These are phyloP conservation scores for Troides helena DNA, from an alignment of 2,888 invertebrate species.

Conservation along the genomic window DNA sequence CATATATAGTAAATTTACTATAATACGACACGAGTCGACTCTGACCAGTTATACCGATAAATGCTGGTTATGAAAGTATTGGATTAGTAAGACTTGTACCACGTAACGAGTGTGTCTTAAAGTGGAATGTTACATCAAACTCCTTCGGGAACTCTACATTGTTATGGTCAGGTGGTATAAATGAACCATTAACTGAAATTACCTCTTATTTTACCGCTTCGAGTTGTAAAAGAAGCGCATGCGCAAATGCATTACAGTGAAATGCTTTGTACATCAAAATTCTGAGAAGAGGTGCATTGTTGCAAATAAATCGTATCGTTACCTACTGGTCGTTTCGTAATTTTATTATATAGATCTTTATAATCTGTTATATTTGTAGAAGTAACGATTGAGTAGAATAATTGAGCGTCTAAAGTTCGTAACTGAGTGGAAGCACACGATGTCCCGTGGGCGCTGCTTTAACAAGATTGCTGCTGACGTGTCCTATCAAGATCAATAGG, in stretches of 20 bases:
- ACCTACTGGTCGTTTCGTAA: neutral
- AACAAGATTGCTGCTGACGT: conserved; percentile 10
- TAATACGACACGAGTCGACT: neutral
- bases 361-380: neutral
- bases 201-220: neutral
- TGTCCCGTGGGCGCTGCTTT: conserved; percentile 5
- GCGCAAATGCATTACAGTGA: neutral
- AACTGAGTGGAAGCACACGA: neutral
- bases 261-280: neutral
- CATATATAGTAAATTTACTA: neutral
- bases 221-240: neutral
- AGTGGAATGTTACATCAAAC: neutral
- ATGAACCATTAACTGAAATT: neutral
- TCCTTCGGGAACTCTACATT: neutral
- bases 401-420: conserved; percentile 6
- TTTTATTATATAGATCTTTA: neutral
- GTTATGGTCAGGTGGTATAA: neutral
- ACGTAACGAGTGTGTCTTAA: neutral
- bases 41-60: neutral
- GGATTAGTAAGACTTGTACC: neutral
- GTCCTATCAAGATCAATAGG: conserved; percentile 9
- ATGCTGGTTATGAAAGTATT: neutral
- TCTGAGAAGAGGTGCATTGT: neutral
- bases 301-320: neutral
- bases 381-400: neutral